Evolutionary conservation across 2,113 vertebrate genomes (phyloP).

Genomic region (Sprattus sprattus): DNA sequence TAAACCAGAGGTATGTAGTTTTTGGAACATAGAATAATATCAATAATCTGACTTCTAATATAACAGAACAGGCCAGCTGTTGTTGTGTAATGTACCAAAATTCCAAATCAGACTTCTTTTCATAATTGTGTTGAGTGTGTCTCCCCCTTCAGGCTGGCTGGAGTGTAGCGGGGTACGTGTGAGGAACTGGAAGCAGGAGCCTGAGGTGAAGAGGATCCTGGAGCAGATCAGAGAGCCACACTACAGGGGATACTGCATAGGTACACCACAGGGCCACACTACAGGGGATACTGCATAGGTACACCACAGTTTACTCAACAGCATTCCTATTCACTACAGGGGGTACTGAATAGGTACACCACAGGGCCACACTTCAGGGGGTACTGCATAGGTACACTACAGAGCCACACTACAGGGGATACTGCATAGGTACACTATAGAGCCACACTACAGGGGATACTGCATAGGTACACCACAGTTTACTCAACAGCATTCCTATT

Average conservation of each 20-base stretch:
- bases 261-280: conserved; percentile 19
- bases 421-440: conserved; percentile 54
- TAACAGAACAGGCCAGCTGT: too few species aligned
- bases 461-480: too few species aligned
- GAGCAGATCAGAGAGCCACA: conserved; percentile 65
- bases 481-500: too few species aligned
- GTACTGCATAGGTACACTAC: conserved; percentile 35
- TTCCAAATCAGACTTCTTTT: not conserved
- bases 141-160: conserved; percentile 66
- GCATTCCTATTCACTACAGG: too few species aligned
- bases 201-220: conserved; percentile 63
- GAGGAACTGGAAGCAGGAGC: conserved; percentile 59
- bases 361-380: too few species aligned
- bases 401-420: conserved; percentile 62
- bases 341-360: conserved; percentile 27
- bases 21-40: not conserved
- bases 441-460: too few species aligned
- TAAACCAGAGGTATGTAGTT: conserved; percentile 25
- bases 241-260: conserved; percentile 65
- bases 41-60: not conserved
- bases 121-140: not conserved
- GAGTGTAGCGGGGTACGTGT: conserved; percentile 67
- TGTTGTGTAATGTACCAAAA: too few species aligned
- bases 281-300: too few species aligned
- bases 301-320: too few species aligned